Conservation (phyloP, 2,113 vertebrate genomes). For the Misgurnus anguillicaudatus region DNA sequence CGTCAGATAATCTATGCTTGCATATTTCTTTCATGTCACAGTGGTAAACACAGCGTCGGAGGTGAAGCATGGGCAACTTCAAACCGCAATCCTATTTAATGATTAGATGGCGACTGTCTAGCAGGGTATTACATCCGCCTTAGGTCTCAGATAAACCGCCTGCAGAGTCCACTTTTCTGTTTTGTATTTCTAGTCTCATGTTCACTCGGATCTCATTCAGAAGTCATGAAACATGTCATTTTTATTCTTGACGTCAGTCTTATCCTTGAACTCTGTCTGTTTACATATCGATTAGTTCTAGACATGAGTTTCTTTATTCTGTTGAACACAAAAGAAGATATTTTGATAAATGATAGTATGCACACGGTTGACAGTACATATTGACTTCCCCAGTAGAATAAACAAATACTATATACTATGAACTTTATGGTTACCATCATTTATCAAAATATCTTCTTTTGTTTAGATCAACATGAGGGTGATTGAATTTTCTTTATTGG, state of each 20-base stretch:
- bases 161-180: background rate
- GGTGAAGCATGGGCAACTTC: slow-evolving; percentile 11
- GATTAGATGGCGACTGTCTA: background rate
- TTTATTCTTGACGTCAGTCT: slow-evolving; percentile 19
- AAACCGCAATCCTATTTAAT: slow-evolving; percentile 22
- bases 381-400: too few species aligned
- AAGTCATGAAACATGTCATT: slow-evolving; percentile 21
- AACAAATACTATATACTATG: too few species aligned
- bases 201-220: slow-evolving; percentile 1
- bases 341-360: too few species aligned
- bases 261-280: slow-evolving; percentile 27
- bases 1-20: slow-evolving; percentile 32
- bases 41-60: slow-evolving; percentile 12
- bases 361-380: too few species aligned
- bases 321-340: background rate
- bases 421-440: too few species aligned
- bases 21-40: slow-evolving; percentile 23
- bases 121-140: background rate
- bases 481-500: too few species aligned
- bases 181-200: background rate
- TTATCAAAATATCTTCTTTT: too few species aligned
- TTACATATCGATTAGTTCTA: slow-evolving; percentile 17
- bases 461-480: too few species aligned
- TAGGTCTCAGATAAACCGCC: background rate
- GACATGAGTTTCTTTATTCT: background rate